Percentiles rank a stretch among this genome's conserved stretches.
These are phyloP conservation scores for Alca torda DNA, from an alignment of 2,797 vertebrate genomes.

Conservation along the genomic window DNA sequence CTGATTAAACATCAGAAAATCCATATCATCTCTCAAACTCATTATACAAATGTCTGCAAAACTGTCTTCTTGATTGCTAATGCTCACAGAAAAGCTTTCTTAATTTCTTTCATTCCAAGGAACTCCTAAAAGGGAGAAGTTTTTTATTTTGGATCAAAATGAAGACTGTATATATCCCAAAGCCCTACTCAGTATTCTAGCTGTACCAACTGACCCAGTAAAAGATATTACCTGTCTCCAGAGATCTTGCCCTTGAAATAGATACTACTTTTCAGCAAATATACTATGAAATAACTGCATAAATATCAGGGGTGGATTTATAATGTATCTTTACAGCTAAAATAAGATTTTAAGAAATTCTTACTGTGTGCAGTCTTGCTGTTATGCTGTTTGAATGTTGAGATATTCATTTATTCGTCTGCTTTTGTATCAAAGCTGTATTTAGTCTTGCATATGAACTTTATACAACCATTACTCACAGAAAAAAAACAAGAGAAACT, in stretches of 20 bases:
- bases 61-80: neutral
- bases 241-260: neutral
- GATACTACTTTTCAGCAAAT: neutral
- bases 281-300: neutral
- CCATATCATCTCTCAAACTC: neutral
- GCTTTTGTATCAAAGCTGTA: neutral
- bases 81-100: neutral
- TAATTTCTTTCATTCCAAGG: neutral
- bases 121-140: neutral
- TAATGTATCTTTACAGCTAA: neutral
- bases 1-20: slow-evolving; percentile 34
- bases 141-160: neutral
- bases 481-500: neutral
- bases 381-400: neutral
- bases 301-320: neutral
- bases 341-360: neutral
- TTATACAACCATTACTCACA: neutral
- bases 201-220: neutral
- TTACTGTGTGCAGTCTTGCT: neutral
- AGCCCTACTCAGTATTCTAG: neutral
- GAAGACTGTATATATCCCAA: neutral
- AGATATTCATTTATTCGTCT: neutral
- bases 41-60: neutral
- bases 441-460: neutral
- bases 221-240: neutral